These are phyloP conservation scores for Caenorhabditis afra DNA, from an alignment of 2,888 invertebrate genomes.

Conservation along the genomic window DNA sequence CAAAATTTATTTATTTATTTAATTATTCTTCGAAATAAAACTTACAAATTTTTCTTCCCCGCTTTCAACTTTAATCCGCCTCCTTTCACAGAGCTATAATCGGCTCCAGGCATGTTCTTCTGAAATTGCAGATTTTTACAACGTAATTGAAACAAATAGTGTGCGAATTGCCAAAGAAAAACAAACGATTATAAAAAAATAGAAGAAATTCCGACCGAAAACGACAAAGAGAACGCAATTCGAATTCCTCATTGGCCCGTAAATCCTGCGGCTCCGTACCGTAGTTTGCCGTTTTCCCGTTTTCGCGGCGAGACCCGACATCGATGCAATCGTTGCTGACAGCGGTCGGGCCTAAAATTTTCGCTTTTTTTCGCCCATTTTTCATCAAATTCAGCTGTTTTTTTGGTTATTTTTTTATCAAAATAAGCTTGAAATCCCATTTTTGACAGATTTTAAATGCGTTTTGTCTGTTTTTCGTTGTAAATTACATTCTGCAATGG, in stretches of 20 bases:
- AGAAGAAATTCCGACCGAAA: conserved; percentile 7
- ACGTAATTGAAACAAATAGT: neutral
- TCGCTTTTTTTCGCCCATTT: conserved; percentile 13
- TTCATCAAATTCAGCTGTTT: conserved; percentile 9
- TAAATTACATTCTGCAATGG: neutral
- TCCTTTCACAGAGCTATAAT: conserved; percentile 70
- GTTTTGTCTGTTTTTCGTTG: neutral
- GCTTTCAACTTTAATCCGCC: conserved; percentile 78
- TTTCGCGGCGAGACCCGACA: conserved; percentile 49
- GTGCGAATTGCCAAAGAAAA: neutral
- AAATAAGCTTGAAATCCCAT: neutral
- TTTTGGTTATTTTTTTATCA: conserved; percentile 25
- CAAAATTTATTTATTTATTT: conserved; percentile 26
- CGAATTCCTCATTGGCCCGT: conserved; percentile 33
- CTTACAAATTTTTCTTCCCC: conserved; percentile 75
- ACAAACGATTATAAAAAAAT: neutral
- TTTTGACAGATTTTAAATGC: neutral
- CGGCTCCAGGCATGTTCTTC: conserved; percentile 49
- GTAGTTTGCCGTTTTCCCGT: conserved; percentile 15
- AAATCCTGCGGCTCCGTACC: conserved; percentile 50
- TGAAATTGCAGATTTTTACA: neutral
- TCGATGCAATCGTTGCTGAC: neutral
- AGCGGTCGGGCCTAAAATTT: conserved; percentile 42
- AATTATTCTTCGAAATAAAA: conserved; percentile 10
- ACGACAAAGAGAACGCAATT: conserved; percentile 15